Conservation (phyloP, 2,888 invertebrate species). For the Morpho deidamia region DNA sequence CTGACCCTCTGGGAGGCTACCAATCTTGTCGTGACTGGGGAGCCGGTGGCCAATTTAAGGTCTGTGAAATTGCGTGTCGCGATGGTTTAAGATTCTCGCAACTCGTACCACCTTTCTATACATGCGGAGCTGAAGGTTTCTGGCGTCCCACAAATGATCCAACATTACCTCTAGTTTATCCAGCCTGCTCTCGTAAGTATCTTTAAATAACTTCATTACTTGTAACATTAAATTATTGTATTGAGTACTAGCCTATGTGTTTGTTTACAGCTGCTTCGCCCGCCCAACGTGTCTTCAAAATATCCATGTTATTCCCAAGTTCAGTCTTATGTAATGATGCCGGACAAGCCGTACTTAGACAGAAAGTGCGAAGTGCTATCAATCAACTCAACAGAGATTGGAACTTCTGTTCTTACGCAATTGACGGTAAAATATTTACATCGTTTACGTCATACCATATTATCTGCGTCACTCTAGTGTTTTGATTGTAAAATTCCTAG, state of each 20-base stretch:
- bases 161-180: slow-evolving; percentile 89
- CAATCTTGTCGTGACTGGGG: slow-evolving; percentile 98
- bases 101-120: slow-evolving; percentile 96
- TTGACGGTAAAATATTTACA: slow-evolving; percentile 81
- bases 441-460: no score
- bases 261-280: slow-evolving; percentile 84
- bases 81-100: slow-evolving; percentile 93
- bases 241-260: neutral
- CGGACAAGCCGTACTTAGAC: slow-evolving; percentile 93
- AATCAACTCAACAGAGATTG: slow-evolving; percentile 95
- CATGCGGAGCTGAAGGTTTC: slow-evolving; percentile 98
- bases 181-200: slow-evolving; percentile 91
- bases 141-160: slow-evolving; percentile 95
- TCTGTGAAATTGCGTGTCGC: slow-evolving; percentile 94
- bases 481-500: no score
- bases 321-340: slow-evolving; percentile 98
- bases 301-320: slow-evolving; percentile 96
- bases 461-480: no score
- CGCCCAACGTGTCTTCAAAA: slow-evolving; percentile 96
- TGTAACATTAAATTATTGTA: neutral
- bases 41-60: slow-evolving; percentile 96
- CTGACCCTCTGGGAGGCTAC: slow-evolving; percentile 93
- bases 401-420: slow-evolving; percentile 96
- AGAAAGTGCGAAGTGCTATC: slow-evolving; percentile 92
- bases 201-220: neutral